Evolutionary conservation across 2,113 vertebrate genomes (phyloP), one percentile per base, ranked within the genome.

Genomic region (Sander vitreus): DNA sequence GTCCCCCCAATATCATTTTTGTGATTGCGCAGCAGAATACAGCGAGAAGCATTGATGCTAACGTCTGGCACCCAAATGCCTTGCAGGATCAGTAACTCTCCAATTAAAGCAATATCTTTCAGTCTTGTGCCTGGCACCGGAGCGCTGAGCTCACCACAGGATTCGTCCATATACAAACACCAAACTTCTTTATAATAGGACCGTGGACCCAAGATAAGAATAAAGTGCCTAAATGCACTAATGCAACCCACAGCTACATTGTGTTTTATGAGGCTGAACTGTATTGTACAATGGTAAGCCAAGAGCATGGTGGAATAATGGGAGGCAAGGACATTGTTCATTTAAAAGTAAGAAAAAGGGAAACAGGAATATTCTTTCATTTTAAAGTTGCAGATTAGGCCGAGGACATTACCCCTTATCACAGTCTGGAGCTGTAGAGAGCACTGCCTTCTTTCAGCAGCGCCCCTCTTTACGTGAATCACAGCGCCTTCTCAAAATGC

Each of bases 1-100:
- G 94, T 96, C 94, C 93, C 92, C 87, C 90, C 90, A 89, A 94
- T 95, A 95, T 96, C 86, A 94, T 95, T 95, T 96, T 96, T 95
- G 94, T 95, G 94, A 94, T 95, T 94, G 95, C 93, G 45, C 95
- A 95, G 95, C 95, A 95, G 92, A 95, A 95, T 93, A 88, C 87
- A 57, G 81, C 62, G 69, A 92, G 93, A 89, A 83, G 90, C 94
- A 94, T 94, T 83, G 93, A 93, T 88, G 93, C 91, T 93, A 93
- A 93, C 82, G 92, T 92, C 93, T 94, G 94, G 93, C 93, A 92
- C 88, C 81, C 91, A 89, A 94, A 94, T 91, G 91, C 91, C 92
- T 94, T 93, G 91, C 91, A 95, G 92, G 94, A 95, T 93, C 93
- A 94, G 93, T 95, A 93, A 85, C 90, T 93, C 94, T 81, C 92